Conservation (phyloP, 2,797 vertebrate genomes). For the Pampus argenteus region DNA sequence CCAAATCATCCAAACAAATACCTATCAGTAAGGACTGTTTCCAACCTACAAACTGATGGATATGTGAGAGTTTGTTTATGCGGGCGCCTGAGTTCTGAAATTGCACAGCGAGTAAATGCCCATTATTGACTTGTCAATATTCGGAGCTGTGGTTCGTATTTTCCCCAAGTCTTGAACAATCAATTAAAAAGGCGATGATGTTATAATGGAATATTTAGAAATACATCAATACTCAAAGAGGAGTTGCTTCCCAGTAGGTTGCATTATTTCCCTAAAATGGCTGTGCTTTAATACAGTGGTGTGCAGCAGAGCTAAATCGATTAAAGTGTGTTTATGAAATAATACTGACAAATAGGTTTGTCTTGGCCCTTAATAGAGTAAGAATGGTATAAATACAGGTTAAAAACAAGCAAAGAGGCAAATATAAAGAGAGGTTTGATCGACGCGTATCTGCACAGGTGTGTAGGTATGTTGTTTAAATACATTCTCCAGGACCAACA, state of each 20-base stretch:
- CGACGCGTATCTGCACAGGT: conserved; percentile 6
- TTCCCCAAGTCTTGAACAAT: conserved; percentile 43
- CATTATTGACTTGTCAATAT: conserved; percentile 59
- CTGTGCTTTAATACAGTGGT: conserved; percentile 21
- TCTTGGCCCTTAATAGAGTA: conserved; percentile 7
- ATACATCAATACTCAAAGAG: conserved; percentile 38
- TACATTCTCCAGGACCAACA: conserved; percentile 10
- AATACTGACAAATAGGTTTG: conserved; percentile 13
- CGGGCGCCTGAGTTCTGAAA: background rate
- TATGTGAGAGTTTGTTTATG: background rate
- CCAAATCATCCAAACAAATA: conserved; percentile 40
- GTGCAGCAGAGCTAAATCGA: conserved; percentile 38
- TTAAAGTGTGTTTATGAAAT: conserved; percentile 43
- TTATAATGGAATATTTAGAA: conserved; percentile 51
- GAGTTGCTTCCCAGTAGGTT: conserved; percentile 25
- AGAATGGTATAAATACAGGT: conserved; percentile 21
- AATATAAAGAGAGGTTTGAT: background rate
- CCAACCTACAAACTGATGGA: background rate
- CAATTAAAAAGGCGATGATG: conserved; percentile 47
- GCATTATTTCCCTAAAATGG: conserved; percentile 39
- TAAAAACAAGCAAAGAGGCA: conserved; percentile 6
- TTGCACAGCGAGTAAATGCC: conserved; percentile 22
- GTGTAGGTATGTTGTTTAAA: conserved; percentile 20
- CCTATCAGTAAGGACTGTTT: conserved; percentile 10
- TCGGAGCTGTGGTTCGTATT: conserved; percentile 36